A percentile compares a stretch with the other conserved stretches of the same genome.
phyloP scores from a whole-genome alignment of 1,140 invertebrate species.

The Lamellibrachia luymesi region DNA sequence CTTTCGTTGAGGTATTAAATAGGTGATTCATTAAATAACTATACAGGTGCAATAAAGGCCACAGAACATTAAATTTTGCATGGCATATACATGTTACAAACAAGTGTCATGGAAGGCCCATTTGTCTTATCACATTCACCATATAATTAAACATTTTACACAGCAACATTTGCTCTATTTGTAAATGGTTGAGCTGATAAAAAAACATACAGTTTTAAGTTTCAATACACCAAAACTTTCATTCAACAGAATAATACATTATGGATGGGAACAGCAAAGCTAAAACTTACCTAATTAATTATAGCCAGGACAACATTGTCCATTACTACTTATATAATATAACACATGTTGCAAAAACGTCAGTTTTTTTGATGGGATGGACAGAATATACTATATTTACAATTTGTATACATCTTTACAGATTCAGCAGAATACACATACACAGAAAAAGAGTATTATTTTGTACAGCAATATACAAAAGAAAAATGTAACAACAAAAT shows the following conservation, averaged over 20 bases:
- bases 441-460: neutral
- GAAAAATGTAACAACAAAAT: neutral
- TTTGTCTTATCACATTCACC: neutral
- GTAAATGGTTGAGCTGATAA: neutral
- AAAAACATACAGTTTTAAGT: neutral
- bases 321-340: neutral
- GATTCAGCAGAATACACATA: neutral
- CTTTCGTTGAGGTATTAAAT: neutral
- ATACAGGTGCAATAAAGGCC: neutral
- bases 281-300: neutral
- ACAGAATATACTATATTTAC: neutral
- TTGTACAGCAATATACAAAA: neutral
- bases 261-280: neutral
- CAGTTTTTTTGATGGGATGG: neutral
- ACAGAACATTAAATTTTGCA: neutral
- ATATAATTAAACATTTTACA: neutral
- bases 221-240: neutral
- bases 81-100: neutral
- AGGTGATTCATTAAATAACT: neutral
- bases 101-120: constrained; percentile 1
- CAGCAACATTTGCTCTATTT: neutral
- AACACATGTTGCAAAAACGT: neutral
- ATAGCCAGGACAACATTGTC: too few relatives aligned
- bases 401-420: neutral
- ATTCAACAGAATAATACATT: neutral